Percentiles rank a stretch among this genome's conserved stretches.
These are phyloP conservation scores for Orientallactaga bullata DNA, from an alignment of 2,113 vertebrate genomes.

Conservation along the genomic window DNA sequence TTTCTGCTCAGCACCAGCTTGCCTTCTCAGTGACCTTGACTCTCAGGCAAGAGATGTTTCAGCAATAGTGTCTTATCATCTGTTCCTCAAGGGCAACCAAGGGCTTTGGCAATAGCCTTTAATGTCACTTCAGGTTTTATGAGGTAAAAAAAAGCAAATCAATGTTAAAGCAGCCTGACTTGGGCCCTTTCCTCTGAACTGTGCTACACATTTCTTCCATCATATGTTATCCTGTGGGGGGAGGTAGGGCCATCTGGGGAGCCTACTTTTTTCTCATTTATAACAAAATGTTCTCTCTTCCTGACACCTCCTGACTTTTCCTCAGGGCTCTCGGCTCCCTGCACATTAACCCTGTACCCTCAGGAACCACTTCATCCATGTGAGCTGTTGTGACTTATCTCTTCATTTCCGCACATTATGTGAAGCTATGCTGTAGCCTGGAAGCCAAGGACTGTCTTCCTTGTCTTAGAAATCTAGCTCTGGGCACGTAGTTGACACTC, in stretches of 20 bases:
- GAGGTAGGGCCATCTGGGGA: too few relatives aligned
- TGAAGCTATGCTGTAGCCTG: not conserved
- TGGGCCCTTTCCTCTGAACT: not conserved
- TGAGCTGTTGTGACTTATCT: not conserved
- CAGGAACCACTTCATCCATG: not conserved
- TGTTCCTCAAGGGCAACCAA: too few relatives aligned
- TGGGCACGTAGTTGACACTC: not conserved
- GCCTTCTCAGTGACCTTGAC: too few relatives aligned
- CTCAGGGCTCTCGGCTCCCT: not conserved
- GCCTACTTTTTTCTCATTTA: not conserved
- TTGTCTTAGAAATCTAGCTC: not conserved
- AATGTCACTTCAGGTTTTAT: not conserved
- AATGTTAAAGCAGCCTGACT: not conserved
- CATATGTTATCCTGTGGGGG: not conserved
- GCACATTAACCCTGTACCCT: not conserved
- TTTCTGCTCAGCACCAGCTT: too few relatives aligned
- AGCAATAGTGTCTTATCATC: too few relatives aligned
- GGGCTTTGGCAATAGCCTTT: too few relatives aligned
- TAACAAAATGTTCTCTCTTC: not conserved
- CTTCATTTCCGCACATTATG: not conserved
- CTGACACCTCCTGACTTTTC: not conserved
- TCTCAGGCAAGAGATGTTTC: too few relatives aligned
- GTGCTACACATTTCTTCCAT: not conserved
- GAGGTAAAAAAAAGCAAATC: not conserved
- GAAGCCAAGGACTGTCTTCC: too few relatives aligned